Base-by-base conservation (phyloP, 2,888 invertebrate species). In the Halictus quadricinctus region DNA sequence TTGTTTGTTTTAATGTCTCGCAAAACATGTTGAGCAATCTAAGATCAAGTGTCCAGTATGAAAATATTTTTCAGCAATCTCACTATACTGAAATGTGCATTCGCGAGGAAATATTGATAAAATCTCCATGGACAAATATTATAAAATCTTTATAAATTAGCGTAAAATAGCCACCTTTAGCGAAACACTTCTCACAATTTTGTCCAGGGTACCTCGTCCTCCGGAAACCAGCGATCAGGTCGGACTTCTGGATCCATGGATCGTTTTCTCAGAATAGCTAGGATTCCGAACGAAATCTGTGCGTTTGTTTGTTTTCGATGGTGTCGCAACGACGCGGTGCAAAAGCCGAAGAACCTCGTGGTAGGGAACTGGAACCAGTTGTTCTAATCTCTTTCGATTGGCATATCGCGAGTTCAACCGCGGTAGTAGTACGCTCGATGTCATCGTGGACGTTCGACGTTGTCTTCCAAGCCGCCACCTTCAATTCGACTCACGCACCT, bases 331-430 rank as follows among this genome's bases (percentile, higher is more conserved):
- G 58, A 58, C 58, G n/a, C 58, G 78, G 58, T 41, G 76, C 64
- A 79, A 83, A 84, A 87, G 64, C 72, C 79, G 79, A 82, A 43
- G 69, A 77, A 83, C 74, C 83, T 85, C 81, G 88, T 90, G 90
- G 90, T 89, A 90, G 90, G 90, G 90, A 90, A 88, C 85, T 88
- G 88, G 75, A 84, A 88, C 84, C 88, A 85, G 81, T 86, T 89
- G 89, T 87, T 88, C 89, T 90, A 84, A 90, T 90, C 88, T 89
- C 90, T 84, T 87, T 84, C 83, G 83, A 84, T 84, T 81, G 78
- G 87, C 87, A 83, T 84, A 87, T 91, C 86, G 88, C 80, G 82
- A 87, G 85, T 84, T 81, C 58, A 81, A 83, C 83, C 74, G 86
- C 87, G 79, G 79, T 90, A 90, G 90, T 90, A 88, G 88, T 85